phyloP scores from a whole-genome alignment of 64 coral and sea anemone genomes.

The Pocillopora verrucosa region DNA sequence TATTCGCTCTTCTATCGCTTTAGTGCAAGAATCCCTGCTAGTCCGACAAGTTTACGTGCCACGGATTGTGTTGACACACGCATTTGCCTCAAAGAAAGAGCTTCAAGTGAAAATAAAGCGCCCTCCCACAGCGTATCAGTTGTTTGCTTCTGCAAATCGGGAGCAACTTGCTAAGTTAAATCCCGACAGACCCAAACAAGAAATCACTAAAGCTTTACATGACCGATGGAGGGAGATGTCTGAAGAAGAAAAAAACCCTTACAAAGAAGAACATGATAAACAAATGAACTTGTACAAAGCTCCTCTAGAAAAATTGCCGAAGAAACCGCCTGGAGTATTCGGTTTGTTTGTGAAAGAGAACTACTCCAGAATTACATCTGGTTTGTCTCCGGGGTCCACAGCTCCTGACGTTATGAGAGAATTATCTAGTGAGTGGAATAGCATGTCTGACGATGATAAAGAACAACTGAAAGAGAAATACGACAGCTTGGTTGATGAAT shows the following conservation, averaged over 20 bases:
- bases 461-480: conserved; percentile 1
- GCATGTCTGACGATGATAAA: conserved; percentile 12
- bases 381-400: neutral
- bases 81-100: neutral
- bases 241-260: conserved; percentile 21
- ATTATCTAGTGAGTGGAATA: neutral
- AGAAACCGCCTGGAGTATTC: conserved; percentile 16
- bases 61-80: neutral
- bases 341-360: conserved; percentile 35
- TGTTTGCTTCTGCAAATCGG: neutral
- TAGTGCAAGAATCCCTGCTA: neutral
- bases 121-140: neutral
- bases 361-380: neutral
- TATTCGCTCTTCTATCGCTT: neutral
- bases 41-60: neutral
- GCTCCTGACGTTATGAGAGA: neutral
- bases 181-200: neutral
- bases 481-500: neutral
- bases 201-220: neutral
- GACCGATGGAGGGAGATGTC: neutral
- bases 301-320: neutral
- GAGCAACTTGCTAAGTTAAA: neutral
- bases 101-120: conserved; percentile 1
- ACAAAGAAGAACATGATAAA: neutral
- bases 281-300: conserved; percentile 26